A percentile compares a stretch with the other conserved stretches of the same genome.
These are phyloP conservation scores for Cerceris ruficornis DNA, from an alignment of 2,888 invertebrate genomes.

Conservation along the genomic window DNA sequence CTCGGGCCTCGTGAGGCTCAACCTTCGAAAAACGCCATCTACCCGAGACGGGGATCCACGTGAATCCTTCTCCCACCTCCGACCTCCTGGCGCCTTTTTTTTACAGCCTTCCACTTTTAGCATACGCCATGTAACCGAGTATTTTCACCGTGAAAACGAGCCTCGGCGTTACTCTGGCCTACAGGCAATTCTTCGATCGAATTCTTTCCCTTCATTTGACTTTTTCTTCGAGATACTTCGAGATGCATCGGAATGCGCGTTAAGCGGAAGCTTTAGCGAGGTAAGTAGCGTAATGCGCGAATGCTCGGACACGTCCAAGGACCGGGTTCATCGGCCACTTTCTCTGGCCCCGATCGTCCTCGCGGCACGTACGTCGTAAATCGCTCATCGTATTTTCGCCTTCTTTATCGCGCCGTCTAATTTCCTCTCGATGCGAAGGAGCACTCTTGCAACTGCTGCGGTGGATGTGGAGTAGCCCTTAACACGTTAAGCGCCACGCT, in stretches of 20 bases:
- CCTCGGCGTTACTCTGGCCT: background rate
- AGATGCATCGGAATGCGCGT: conserved; percentile 15
- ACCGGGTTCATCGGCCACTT: conserved; percentile 76
- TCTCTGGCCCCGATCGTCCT: conserved; percentile 72
- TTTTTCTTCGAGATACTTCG: background rate
- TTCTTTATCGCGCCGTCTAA: too few species aligned
- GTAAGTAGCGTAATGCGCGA: conserved; percentile 69
- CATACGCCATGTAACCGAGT: conserved; percentile 31
- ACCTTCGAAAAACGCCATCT: conserved; percentile 64
- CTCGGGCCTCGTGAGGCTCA: conserved; percentile 63
- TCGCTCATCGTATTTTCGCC: too few species aligned
- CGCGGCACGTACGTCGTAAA: background rate
- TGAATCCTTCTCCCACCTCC: conserved; percentile 35
- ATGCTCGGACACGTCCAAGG: conserved; percentile 49
- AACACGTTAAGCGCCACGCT: too few species aligned
- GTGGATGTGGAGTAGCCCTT: too few species aligned
- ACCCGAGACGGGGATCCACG: conserved; percentile 48
- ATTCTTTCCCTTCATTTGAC: background rate
- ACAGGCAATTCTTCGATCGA: background rate
- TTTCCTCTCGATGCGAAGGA: too few species aligned
- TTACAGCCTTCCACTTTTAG: conserved; percentile 52
- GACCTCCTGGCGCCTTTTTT: conserved; percentile 1
- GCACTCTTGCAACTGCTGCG: too few species aligned
- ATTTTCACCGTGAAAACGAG: conserved; percentile 14
- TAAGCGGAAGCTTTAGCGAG: conserved; percentile 67